Evolutionary conservation across 2,797 vertebrate species (phyloP).

Genomic region (Anas bernieri): DNA sequence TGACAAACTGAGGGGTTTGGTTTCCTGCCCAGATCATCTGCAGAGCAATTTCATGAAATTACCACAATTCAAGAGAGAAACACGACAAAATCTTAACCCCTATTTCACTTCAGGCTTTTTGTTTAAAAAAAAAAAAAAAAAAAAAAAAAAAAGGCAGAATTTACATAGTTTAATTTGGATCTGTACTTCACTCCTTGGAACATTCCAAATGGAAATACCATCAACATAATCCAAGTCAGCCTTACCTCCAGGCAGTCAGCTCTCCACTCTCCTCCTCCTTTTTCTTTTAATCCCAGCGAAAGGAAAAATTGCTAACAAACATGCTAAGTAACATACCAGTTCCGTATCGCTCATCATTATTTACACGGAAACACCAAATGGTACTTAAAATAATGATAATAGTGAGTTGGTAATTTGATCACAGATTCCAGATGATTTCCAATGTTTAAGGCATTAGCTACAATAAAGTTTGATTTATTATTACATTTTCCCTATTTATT

Average conservation of each 20-base stretch:
- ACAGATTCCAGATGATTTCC: slow-evolving; percentile 39
- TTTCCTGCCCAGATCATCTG: slow-evolving; percentile 37
- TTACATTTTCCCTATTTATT: slow-evolving; percentile 9
- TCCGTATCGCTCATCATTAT: neutral
- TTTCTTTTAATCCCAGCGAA: neutral
- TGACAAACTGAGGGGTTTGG: slow-evolving; percentile 1
- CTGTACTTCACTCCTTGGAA: neutral
- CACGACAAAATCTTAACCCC: neutral
- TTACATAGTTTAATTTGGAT: neutral
- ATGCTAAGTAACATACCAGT: neutral
- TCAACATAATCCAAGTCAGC: neutral
- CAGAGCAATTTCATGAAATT: slow-evolving; percentile 18
- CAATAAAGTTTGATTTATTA: slow-evolving; percentile 25
- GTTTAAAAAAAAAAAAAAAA: too few species aligned
- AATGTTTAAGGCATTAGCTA: slow-evolving; percentile 34
- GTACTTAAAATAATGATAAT: slow-evolving; percentile 26
- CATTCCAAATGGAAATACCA: neutral
- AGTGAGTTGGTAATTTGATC: slow-evolving; percentile 15
- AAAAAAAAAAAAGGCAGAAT: neutral
- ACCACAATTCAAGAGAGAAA: neutral
- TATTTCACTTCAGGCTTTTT: neutral
- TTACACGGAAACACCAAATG: slow-evolving; percentile 36
- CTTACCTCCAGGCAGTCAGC: neutral
- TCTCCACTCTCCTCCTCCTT: neutral
- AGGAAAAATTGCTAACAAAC: neutral